These are phyloP conservation scores for Plutomurus gul DNA, from an alignment of 1,140 invertebrate species.

Conservation along the genomic window DNA sequence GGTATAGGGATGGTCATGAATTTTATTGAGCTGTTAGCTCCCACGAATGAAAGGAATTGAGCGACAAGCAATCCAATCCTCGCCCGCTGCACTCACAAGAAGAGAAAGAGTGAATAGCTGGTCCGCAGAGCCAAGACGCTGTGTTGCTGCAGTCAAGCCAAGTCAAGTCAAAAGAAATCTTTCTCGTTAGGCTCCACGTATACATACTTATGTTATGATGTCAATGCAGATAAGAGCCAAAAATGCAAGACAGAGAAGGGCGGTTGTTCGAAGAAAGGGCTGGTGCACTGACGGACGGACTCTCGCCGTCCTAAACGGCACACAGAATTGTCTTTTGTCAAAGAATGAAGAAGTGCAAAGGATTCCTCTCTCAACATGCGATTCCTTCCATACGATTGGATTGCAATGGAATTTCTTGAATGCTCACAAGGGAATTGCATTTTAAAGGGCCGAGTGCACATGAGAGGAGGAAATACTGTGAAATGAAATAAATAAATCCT, in stretches of 20 bases:
- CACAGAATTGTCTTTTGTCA: too few species aligned
- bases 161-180: neutral
- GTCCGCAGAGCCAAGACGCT: too few species aligned
- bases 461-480: too few species aligned
- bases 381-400: too few species aligned
- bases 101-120: too few species aligned
- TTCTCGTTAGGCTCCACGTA: neutral
- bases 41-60: neutral
- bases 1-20: neutral
- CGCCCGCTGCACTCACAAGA: too few species aligned
- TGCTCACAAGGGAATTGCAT: too few species aligned
- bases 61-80: slow-evolving; percentile 1
- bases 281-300: neutral
- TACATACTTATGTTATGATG: neutral
- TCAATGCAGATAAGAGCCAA: neutral
- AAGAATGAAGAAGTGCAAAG: neutral
- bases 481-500: too few species aligned
- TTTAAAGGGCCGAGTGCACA: too few species aligned
- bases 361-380: too few species aligned
- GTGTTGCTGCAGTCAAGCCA: neutral
- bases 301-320: neutral
- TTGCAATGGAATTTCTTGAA: too few species aligned
- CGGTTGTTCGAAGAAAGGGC: neutral
- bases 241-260: neutral
- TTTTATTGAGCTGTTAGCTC: neutral